Conservation (phyloP, 1,140 invertebrate genomes). For the Neuroterus valhalla region DNA sequence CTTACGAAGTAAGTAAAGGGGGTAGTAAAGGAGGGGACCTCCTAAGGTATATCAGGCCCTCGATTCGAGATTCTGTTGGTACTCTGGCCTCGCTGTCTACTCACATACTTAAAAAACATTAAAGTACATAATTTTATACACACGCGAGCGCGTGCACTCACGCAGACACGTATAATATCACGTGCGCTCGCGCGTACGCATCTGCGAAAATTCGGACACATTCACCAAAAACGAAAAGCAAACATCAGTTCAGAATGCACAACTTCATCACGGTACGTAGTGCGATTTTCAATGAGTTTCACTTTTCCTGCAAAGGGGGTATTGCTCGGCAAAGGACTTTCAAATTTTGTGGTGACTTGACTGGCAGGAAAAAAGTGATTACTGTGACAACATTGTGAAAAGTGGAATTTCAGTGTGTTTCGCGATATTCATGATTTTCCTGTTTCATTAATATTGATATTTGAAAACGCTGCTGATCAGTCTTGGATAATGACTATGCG, state of each 20-base stretch:
- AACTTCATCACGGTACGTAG: slow-evolving; percentile 67
- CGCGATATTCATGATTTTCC: neutral
- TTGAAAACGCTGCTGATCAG: neutral
- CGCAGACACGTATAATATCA: slow-evolving; percentile 38
- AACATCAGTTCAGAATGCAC: slow-evolving; percentile 57
- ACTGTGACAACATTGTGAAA: neutral
- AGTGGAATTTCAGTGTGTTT: slow-evolving; percentile 6
- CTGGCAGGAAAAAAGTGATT: neutral
- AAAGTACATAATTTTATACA: slow-evolving; percentile 46
- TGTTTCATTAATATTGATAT: neutral
- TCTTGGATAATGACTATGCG: slow-evolving; percentile 8
- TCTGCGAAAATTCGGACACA: slow-evolving; percentile 41
- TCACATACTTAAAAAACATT: slow-evolving; percentile 55
- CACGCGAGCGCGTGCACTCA: slow-evolving; percentile 42
- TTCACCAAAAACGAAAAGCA: slow-evolving; percentile 32
- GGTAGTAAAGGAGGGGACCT: slow-evolving; percentile 52
- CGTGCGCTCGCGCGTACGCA: slow-evolving; percentile 25
- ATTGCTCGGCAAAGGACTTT: neutral
- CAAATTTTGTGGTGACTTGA: neutral
- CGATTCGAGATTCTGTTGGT: slow-evolving; percentile 66
- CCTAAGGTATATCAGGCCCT: slow-evolving; percentile 75
- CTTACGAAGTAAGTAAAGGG: slow-evolving; percentile 51
- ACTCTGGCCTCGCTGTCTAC: slow-evolving; percentile 72
- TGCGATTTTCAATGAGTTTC: slow-evolving; percentile 7
- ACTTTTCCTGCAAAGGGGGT: neutral